Conservation (phyloP, 1,140 invertebrate genomes). For the Marisa cornuarietis region DNA sequence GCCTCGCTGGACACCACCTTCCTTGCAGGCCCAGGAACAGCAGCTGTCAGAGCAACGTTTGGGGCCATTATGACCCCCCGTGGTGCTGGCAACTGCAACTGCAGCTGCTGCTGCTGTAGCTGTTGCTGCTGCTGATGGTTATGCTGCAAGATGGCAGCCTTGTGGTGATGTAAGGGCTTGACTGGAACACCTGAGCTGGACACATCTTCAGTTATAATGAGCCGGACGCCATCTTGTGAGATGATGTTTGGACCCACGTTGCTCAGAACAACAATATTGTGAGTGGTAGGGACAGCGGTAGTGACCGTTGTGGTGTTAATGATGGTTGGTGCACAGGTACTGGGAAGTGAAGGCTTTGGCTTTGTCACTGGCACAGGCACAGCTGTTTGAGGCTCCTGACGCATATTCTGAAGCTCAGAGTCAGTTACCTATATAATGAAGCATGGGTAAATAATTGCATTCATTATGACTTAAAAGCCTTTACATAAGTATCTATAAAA, state of each 20-base stretch:
- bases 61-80: constrained; percentile 21
- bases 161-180: constrained; percentile 9
- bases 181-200: neutral
- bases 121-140: constrained; percentile 20
- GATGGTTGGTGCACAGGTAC: constrained; percentile 17
- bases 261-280: constrained; percentile 34
- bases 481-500: neutral
- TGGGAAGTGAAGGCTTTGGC: constrained; percentile 14
- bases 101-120: constrained; percentile 8
- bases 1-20: constrained; percentile 1
- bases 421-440: constrained; percentile 52
- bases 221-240: constrained; percentile 18
- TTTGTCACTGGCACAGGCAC: neutral
- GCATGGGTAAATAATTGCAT: constrained; percentile 9
- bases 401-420: constrained; percentile 61
- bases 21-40: neutral
- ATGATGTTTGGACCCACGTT: constrained; percentile 17
- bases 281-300: constrained; percentile 9
- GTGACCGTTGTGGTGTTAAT: constrained; percentile 12
- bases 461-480: neutral
- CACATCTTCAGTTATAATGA: constrained; percentile 20
- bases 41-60: neutral
- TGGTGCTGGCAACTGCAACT: neutral
- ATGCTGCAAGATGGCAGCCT: constrained; percentile 23
- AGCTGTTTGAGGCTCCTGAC: constrained; percentile 32